Conservation (phyloP, 2,888 invertebrate genomes). For the Neoaliturus tenellus region DNA sequence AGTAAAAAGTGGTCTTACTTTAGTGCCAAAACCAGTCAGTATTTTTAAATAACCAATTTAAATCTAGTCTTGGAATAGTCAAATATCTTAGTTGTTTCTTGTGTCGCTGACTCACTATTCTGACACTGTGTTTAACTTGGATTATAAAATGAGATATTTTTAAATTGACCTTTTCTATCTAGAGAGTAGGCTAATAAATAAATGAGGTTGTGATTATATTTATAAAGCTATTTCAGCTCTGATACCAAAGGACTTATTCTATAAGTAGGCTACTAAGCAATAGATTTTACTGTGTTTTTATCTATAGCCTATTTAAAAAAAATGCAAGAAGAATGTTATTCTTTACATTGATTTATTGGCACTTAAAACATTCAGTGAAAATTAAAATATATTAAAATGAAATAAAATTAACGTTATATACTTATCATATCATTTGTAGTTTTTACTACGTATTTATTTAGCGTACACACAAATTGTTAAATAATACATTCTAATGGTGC, state of each 20-base stretch:
- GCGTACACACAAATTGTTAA: no score
- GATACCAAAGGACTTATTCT: neutral
- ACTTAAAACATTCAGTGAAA: neutral
- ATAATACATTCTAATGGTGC: neutral
- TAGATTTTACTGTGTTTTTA: neutral
- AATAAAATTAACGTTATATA: no score
- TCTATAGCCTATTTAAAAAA: neutral
- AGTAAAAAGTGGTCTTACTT: constrained; percentile 57
- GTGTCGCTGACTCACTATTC: neutral
- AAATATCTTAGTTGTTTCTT: constrained; percentile 29
- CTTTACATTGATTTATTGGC: no score
- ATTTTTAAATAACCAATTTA: constrained; percentile 42
- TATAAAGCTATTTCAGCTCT: neutral
- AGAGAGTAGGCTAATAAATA: constrained; percentile 4
- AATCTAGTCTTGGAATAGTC: constrained; percentile 54
- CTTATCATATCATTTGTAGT: no score
- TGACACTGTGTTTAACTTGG: constrained; percentile 51
- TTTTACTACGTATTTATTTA: no score
- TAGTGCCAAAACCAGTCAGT: constrained; percentile 57
- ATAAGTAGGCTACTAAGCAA: neutral
- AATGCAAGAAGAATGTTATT: no score
- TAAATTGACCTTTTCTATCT: constrained; percentile 3
- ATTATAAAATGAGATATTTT: constrained; percentile 22
- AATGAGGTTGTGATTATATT: constrained; percentile 15
- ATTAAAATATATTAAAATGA: neutral